Conservation (phyloP, 2,888 invertebrate genomes). For the Phorcus lineatus region DNA sequence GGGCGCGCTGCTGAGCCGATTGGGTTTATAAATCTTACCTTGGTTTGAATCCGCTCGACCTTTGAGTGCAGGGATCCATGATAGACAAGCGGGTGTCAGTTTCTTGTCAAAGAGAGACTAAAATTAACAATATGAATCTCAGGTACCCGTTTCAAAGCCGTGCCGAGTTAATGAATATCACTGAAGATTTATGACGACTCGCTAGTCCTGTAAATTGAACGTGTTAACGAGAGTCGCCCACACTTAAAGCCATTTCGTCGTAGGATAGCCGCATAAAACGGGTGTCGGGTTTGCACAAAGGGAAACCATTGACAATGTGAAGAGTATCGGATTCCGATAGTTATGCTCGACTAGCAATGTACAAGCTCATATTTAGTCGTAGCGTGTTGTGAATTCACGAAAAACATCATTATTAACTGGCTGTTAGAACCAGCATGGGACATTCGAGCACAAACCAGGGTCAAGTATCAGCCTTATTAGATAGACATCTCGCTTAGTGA, state of each 20-base stretch:
- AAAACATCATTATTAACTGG: too few species aligned
- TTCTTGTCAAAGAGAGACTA: background rate
- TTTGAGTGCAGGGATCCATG: background rate
- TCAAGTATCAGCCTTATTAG: background rate
- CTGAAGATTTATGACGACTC: conserved; percentile 14
- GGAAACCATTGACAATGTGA: background rate
- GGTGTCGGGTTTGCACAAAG: background rate
- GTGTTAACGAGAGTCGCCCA: background rate
- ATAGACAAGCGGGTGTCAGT: background rate
- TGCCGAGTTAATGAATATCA: conserved; percentile 15
- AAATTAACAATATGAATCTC: background rate
- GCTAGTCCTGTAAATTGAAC: conserved; percentile 3
- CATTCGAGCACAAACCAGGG: background rate
- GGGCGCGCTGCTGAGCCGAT: too few species aligned
- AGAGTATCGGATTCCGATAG: background rate
- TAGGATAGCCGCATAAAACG: background rate
- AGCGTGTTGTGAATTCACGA: too few species aligned
- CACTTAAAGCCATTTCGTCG: background rate
- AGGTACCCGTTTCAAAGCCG: background rate
- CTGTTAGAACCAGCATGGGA: background rate
- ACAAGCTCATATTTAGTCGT: background rate
- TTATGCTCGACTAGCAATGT: background rate
- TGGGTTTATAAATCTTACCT: too few species aligned
- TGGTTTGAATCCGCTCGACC: background rate
- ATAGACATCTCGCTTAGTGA: background rate